These are phyloP conservation scores for Poeciliopsis paucimaculata DNA, from an alignment of 2,797 vertebrate species.

Conservation along the genomic window DNA sequence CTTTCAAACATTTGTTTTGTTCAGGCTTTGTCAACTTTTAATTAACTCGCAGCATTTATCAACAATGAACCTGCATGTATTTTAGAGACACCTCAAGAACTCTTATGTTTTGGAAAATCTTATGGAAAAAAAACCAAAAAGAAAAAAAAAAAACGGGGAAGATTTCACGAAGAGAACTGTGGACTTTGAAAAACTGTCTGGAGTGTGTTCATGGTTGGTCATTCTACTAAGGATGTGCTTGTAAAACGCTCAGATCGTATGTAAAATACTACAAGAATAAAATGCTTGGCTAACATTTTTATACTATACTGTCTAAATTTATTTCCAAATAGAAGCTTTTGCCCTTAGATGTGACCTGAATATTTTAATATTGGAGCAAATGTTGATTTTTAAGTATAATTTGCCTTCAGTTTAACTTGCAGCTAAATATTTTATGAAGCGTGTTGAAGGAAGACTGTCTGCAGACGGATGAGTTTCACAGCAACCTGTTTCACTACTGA, in stretches of 20 bases:
- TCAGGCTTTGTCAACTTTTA: too few relatives aligned
- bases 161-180: too few relatives aligned
- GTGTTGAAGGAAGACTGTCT: neutral
- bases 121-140: too few relatives aligned
- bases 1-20: too few relatives aligned
- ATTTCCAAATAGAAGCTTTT: neutral
- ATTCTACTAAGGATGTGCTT: neutral
- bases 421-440: neutral
- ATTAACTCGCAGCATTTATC: too few relatives aligned
- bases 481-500: neutral
- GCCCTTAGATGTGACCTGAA: neutral
- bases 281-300: neutral
- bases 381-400: neutral
- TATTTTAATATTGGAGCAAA: neutral
- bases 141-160: too few relatives aligned
- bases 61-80: too few relatives aligned
- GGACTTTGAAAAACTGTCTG: too few relatives aligned
- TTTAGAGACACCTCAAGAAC: too few relatives aligned
- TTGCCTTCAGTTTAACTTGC: neutral
- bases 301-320: neutral
- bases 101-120: too few relatives aligned
- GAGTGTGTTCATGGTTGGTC: neutral
- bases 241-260: neutral
- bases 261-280: neutral
- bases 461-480: neutral